Evolutionary conservation across 2,797 vertebrate genomes (phyloP).

Genomic region (Trachops cirrhosus): DNA sequence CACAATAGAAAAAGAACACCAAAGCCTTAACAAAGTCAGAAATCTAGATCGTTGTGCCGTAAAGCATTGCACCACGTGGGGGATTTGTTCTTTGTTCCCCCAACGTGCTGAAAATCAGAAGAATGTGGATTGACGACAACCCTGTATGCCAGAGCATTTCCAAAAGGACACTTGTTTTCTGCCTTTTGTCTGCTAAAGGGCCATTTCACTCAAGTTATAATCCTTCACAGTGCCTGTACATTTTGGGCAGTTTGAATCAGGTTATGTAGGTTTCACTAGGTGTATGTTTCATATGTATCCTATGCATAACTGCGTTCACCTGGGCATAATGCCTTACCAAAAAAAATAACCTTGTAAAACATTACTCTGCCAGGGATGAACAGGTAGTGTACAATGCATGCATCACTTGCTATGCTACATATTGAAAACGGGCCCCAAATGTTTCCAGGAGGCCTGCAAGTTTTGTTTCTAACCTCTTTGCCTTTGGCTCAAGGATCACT

Average conservation of each 20-base stretch:
- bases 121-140: background rate
- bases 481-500: background rate
- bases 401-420: background rate
- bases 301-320: background rate
- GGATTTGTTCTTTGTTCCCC: conserved; percentile 41
- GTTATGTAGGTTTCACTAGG: background rate
- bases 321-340: background rate
- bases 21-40: conserved; percentile 44
- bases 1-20: background rate
- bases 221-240: background rate
- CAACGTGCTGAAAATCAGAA: conserved; percentile 44
- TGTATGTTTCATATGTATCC: background rate
- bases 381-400: background rate
- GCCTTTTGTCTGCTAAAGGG: background rate
- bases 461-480: background rate
- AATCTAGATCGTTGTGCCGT: conserved; percentile 14
- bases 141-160: background rate
- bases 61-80: background rate
- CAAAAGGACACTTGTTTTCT: background rate
- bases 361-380: background rate
- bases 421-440: background rate
- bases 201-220: background rate
- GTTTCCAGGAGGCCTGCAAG: background rate
- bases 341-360: background rate
- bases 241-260: background rate